phyloP scores from a whole-genome alignment of 2,888 invertebrate species.

The Aelia acuminata region DNA sequence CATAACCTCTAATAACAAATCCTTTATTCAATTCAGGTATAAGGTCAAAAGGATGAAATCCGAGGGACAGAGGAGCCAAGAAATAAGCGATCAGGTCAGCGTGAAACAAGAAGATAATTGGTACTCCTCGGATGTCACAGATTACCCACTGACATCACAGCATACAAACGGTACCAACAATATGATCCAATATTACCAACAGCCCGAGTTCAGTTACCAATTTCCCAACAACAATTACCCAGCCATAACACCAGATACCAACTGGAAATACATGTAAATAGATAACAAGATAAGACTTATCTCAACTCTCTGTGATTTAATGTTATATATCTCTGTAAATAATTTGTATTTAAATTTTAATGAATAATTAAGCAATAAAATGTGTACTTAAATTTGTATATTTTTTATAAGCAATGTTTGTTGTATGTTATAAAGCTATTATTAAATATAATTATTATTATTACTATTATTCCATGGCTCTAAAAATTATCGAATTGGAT shows the following conservation, averaged over 20 bases:
- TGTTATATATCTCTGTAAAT: background rate
- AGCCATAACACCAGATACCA: background rate
- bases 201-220: slow-evolving; percentile 28
- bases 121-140: background rate
- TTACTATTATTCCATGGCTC: too few species aligned
- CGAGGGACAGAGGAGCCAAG: slow-evolving; percentile 55
- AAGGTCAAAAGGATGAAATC: slow-evolving; percentile 61
- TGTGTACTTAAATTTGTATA: background rate
- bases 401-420: background rate
- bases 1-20: background rate
- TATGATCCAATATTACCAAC: slow-evolving; percentile 26
- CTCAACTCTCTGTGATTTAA: slow-evolving; percentile 23
- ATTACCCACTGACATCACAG: background rate
- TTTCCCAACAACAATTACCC: background rate
- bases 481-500: too few species aligned
- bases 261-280: slow-evolving; percentile 34
- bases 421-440: background rate
- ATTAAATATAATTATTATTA: background rate
- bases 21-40: slow-evolving; percentile 47
- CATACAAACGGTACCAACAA: background rate
- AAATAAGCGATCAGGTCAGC: background rate
- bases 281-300: background rate
- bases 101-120: background rate
- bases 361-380: background rate
- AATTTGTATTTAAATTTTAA: slow-evolving; percentile 27